These are phyloP conservation scores for Ernsta delagoae DNA, from an alignment of 2,888 invertebrate species.

Conservation along the genomic window DNA sequence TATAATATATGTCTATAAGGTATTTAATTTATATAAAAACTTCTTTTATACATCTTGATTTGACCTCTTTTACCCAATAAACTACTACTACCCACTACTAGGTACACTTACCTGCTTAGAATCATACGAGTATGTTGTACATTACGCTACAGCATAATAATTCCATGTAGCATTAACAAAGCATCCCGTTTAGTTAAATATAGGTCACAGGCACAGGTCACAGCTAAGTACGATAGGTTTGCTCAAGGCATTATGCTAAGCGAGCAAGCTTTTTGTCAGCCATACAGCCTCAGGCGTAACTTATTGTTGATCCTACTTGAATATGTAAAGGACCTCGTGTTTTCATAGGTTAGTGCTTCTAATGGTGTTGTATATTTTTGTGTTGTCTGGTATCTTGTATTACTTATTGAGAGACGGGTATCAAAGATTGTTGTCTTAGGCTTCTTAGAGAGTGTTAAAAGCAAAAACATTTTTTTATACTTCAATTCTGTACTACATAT, in stretches of 20 bases:
- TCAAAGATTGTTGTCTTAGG: no score
- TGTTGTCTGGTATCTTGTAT: background rate
- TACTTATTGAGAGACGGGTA: no score
- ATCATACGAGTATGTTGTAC: background rate
- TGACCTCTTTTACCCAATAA: no score
- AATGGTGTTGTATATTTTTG: conserved; percentile 7
- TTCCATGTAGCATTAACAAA: conserved; percentile 2
- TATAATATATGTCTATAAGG: no score
- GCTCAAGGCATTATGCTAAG: conserved; percentile 17
- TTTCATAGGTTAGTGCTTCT: conserved; percentile 10
- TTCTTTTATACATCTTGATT: no score
- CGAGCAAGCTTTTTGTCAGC: conserved; percentile 8
- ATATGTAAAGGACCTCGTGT: conserved; percentile 7
- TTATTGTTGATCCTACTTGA: conserved; percentile 11
- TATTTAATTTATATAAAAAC: no score
- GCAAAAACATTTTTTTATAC: background rate
- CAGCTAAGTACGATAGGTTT: conserved; percentile 16
- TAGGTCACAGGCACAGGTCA: conserved; percentile 1
- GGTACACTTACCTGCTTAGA: no score
- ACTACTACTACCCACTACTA: no score
- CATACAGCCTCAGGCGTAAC: background rate
- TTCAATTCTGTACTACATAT: no score
- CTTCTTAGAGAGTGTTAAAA: background rate
- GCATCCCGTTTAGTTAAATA: conserved; percentile 8
- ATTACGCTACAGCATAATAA: background rate